phyloP scores from a whole-genome alignment of 2,113 vertebrate genomes.

The Microtus ochrogaster region DNA sequence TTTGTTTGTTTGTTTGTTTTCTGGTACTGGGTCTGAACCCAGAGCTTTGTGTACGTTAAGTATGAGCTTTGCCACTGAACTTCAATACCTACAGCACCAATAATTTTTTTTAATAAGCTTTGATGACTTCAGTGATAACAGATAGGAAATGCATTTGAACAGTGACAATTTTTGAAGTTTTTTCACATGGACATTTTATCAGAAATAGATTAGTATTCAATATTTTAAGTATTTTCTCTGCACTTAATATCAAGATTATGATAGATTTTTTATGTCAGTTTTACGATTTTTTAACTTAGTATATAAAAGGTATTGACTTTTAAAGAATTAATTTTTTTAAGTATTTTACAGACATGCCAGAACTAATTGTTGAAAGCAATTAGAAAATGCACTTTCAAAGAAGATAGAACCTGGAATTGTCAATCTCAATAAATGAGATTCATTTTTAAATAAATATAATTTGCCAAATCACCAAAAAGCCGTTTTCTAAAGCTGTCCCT shows the following conservation, averaged over 20 bases:
- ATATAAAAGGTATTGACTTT: constrained; percentile 61
- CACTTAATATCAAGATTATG: constrained; percentile 52
- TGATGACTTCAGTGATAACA: constrained; percentile 24
- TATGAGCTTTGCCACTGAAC: background rate
- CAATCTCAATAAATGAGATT: constrained; percentile 79
- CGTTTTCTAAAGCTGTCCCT: constrained; percentile 73
- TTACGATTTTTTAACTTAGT: constrained; percentile 58
- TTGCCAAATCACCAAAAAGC: constrained; percentile 77
- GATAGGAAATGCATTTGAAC: constrained; percentile 45
- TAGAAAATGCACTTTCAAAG: constrained; percentile 72
- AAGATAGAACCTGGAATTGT: constrained; percentile 77
- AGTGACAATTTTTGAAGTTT: constrained; percentile 36
- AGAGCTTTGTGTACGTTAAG: background rate
- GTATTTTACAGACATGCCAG: background rate
- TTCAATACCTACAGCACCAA: background rate
- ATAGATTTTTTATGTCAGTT: constrained; percentile 47
- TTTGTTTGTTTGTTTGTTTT: background rate
- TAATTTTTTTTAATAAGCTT: constrained; percentile 43
- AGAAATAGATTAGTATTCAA: constrained; percentile 43
- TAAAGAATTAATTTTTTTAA: constrained; percentile 50
- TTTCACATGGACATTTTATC: constrained; percentile 57
- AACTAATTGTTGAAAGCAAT: constrained; percentile 76
- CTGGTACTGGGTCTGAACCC: background rate
- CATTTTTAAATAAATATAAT: constrained; percentile 79
- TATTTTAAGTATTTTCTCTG: constrained; percentile 40